Evolutionary conservation across 1,140 invertebrate species (phyloP).

Genomic region (Procambarus virginalis): DNA sequence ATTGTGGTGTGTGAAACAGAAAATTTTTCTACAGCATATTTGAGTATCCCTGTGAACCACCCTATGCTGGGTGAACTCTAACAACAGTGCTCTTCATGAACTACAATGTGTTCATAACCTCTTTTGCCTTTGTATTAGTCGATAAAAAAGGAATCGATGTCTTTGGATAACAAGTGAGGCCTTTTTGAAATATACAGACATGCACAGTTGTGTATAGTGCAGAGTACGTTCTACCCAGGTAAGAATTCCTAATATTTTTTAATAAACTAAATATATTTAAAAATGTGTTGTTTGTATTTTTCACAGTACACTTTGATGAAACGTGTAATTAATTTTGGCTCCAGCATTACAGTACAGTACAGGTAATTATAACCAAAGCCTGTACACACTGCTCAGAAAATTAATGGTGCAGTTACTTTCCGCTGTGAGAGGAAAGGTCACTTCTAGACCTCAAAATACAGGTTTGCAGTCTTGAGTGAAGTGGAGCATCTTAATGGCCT

Average conservation of each 20-base stretch:
- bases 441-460: background rate
- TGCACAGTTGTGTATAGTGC: conserved; percentile 4
- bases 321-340: background rate
- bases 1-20: background rate
- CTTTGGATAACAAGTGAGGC: conserved; percentile 49
- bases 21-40: background rate
- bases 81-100: conserved; percentile 23
- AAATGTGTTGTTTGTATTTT: conserved; percentile 11
- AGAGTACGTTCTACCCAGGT: conserved; percentile 37
- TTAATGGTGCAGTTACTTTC: conserved; percentile 30
- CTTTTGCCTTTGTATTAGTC: conserved; percentile 14
- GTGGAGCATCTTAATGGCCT: conserved; percentile 23
- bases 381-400: conserved; percentile 26
- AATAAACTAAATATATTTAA: conserved; percentile 21
- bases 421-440: background rate
- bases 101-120: conserved; percentile 36
- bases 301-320: conserved; percentile 10
- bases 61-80: conserved; percentile 16
- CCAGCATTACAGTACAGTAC: background rate
- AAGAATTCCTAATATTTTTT: conserved; percentile 41
- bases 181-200: conserved; percentile 26
- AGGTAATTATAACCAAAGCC: background rate
- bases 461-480: conserved; percentile 1
- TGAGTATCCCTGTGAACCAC: background rate
- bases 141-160: conserved; percentile 14